phyloP scores from a whole-genome alignment of 2,797 vertebrate species.

The Sebastes hubbsi region DNA sequence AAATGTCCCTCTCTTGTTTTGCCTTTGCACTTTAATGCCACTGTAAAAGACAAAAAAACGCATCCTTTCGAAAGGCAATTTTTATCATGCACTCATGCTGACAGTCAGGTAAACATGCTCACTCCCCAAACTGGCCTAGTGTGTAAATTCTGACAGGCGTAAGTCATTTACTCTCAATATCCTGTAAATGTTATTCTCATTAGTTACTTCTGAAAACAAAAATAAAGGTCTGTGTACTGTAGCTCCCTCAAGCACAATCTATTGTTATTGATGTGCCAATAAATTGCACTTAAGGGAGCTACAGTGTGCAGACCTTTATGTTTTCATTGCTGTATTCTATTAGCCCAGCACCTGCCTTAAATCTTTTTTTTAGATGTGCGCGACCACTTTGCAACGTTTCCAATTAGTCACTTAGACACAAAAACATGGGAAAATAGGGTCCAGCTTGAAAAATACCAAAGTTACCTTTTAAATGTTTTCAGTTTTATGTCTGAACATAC shows the following conservation, averaged over 20 bases:
- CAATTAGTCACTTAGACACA: not conserved
- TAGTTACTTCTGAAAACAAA: no score
- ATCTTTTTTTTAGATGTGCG: not conserved
- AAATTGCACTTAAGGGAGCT: no score
- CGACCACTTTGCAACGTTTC: not conserved
- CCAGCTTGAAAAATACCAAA: not conserved
- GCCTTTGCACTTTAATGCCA: not conserved
- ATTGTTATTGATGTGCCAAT: no score
- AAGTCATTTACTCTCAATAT: not conserved
- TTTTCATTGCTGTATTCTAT: no score
- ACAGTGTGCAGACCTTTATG: no score
- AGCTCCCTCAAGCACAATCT: no score
- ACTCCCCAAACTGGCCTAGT: not conserved
- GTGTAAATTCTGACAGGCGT: not conserved
- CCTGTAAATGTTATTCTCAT: not conserved
- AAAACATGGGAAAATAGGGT: not conserved
- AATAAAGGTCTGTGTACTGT: no score
- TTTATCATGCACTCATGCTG: not conserved
- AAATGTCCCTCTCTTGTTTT: not conserved
- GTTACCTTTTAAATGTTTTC: not conserved
- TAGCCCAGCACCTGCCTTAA: not conserved
- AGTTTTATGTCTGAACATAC: not conserved
- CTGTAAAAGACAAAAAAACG: not conserved
- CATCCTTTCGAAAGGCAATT: not conserved
- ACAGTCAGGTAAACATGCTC: not conserved